These are phyloP conservation scores for Syritta pipiens DNA, from an alignment of 2,888 invertebrate species.

Conservation along the genomic window DNA sequence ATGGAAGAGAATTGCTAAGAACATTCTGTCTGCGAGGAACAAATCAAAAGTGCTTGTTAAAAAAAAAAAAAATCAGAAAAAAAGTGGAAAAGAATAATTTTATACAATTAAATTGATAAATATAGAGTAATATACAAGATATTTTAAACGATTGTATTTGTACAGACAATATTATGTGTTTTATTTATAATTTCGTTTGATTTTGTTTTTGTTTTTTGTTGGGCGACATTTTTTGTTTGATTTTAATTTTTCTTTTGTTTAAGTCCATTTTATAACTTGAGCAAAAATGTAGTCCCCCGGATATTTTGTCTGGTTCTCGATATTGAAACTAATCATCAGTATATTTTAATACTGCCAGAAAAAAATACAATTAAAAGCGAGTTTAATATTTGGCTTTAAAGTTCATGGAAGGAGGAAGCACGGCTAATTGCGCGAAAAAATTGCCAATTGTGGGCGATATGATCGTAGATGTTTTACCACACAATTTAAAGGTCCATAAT, in stretches of 20 bases:
- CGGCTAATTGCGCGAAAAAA: too few relatives aligned
- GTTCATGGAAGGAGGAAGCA: too few relatives aligned
- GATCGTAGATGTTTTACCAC: too few relatives aligned
- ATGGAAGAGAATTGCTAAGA: conserved; percentile 18
- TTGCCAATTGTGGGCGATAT: too few relatives aligned
- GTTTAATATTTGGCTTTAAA: too few relatives aligned
- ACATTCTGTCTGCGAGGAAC: neutral
- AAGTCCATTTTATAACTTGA: neutral
- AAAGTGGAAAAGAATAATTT: neutral
- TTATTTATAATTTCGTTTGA: conserved; percentile 5
- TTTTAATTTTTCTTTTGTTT: neutral
- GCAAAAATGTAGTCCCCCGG: too few relatives aligned
- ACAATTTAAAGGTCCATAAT: too few relatives aligned
- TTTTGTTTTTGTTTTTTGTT: neutral
- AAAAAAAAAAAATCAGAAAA: neutral
- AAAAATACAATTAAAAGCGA: too few relatives aligned
- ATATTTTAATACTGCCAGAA: too few relatives aligned
- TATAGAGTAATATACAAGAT: neutral
- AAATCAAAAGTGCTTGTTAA: neutral
- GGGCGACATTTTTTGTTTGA: neutral
- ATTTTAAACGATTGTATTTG: conserved; percentile 11
- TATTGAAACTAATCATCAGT: too few relatives aligned
- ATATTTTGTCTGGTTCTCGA: neutral
- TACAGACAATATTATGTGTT: conserved; percentile 15
- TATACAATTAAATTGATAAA: neutral